Conservation (phyloP, 2,797 vertebrate species). For the Clarias laeviceps region DNA sequence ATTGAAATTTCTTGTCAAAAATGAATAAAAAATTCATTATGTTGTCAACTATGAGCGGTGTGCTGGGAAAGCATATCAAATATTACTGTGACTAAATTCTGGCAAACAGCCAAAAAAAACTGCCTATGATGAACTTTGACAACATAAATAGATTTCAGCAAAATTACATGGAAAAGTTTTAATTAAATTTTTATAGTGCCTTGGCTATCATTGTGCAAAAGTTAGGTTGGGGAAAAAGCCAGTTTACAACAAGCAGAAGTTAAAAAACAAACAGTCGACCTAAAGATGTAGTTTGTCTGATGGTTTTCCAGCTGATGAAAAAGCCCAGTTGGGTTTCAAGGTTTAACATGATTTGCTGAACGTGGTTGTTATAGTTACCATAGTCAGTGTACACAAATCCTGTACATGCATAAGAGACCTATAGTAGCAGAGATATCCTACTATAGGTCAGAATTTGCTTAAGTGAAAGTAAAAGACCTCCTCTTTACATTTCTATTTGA, state of each 20-base stretch:
- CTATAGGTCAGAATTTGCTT: too few relatives aligned
- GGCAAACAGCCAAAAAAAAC: not conserved
- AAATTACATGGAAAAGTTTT: not conserved
- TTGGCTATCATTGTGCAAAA: not conserved
- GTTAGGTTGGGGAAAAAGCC: not conserved
- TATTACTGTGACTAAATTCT: not conserved
- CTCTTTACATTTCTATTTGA: too few relatives aligned
- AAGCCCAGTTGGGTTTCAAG: not conserved
- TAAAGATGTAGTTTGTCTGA: not conserved
- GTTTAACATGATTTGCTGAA: not conserved
- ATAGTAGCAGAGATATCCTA: too few relatives aligned
- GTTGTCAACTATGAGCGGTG: slow-evolving; percentile 3
- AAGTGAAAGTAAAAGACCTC: too few relatives aligned
- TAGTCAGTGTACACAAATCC: not conserved
- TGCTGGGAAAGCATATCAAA: not conserved
- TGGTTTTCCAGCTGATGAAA: not conserved
- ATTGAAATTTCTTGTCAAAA: slow-evolving; percentile 8
- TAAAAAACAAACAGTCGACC: not conserved
- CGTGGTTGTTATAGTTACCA: not conserved
- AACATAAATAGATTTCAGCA: not conserved
- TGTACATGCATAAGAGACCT: too few relatives aligned
- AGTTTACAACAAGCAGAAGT: not conserved
- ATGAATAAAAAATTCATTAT: slow-evolving; percentile 1
- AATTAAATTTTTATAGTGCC: not conserved
- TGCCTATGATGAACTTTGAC: not conserved